Conservation (phyloP, 2,888 invertebrate genomes). For the Pterobdella sp. region DNA sequence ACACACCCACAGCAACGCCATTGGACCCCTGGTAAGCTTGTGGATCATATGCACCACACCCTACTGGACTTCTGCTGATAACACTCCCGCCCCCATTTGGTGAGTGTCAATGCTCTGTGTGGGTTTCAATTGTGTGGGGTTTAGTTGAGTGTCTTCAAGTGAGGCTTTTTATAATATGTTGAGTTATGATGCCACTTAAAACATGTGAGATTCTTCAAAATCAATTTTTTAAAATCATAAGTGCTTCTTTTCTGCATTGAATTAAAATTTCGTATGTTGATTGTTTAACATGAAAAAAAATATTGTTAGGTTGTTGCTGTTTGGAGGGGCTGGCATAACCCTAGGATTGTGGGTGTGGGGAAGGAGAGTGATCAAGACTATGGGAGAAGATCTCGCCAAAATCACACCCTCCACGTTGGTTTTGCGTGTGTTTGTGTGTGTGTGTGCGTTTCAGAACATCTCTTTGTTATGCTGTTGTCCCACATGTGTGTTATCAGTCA, state of each 20-base stretch:
- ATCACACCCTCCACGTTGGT: constrained; percentile 86
- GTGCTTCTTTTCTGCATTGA: too few relatives aligned
- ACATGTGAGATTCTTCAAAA: too few relatives aligned
- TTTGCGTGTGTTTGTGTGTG: background rate
- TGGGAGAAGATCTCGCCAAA: constrained; percentile 90
- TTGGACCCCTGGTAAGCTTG: constrained; percentile 87
- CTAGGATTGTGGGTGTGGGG: constrained; percentile 94
- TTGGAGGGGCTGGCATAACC: constrained; percentile 89
- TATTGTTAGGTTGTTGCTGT: constrained; percentile 84
- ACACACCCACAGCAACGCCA: constrained; percentile 71
- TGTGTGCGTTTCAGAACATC: background rate
- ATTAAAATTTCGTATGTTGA: too few relatives aligned
- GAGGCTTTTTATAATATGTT: too few relatives aligned
- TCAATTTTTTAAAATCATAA: too few relatives aligned
- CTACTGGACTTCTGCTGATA: constrained; percentile 56
- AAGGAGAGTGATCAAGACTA: constrained; percentile 85
- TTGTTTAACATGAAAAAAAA: too few relatives aligned
- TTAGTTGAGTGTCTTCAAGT: too few relatives aligned
- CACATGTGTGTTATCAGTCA: too few relatives aligned
- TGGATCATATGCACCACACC: constrained; percentile 56
- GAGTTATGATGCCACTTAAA: too few relatives aligned
- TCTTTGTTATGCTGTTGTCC: background rate
- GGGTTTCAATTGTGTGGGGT: too few relatives aligned
- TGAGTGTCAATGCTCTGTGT: too few relatives aligned
- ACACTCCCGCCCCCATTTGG: constrained; percentile 78